phyloP scores from a whole-genome alignment of 2,888 invertebrate genomes.

The Tiliacea citrago region DNA sequence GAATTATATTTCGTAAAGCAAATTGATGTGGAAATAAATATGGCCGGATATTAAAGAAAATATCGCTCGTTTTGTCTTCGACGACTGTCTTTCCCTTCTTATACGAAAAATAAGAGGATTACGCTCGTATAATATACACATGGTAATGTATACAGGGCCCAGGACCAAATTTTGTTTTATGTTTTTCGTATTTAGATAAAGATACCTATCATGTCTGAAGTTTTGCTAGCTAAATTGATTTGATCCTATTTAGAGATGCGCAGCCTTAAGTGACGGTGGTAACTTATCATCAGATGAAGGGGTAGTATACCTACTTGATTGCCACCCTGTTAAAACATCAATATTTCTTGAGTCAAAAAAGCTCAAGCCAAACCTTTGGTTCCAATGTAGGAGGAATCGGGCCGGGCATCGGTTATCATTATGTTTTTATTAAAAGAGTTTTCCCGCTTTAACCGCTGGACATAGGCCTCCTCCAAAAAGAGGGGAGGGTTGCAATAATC shows the following conservation, averaged over 20 bases:
- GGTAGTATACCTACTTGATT: background rate
- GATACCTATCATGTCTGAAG: background rate
- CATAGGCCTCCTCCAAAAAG: too few species aligned
- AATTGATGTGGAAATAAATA: constrained; percentile 29
- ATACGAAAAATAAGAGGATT: background rate
- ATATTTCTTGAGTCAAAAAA: background rate
- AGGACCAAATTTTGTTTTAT: too few species aligned
- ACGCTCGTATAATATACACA: background rate
- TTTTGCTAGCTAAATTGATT: background rate
- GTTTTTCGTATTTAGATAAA: too few species aligned
- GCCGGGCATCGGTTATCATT: background rate
- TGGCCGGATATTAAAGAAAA: constrained; percentile 45
- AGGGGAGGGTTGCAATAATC: too few species aligned
- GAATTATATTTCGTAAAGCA: constrained; percentile 22
- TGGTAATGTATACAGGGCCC: background rate
- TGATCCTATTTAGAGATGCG: background rate
- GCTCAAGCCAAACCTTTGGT: background rate
- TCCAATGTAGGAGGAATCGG: too few species aligned
- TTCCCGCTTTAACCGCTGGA: too few species aligned
- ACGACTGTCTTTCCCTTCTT: background rate
- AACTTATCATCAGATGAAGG: background rate
- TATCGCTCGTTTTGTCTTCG: constrained; percentile 3
- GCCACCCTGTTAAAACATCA: background rate
- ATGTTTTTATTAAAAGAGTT: background rate
- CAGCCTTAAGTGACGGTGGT: background rate